phyloP scores from a whole-genome alignment of 2,113 vertebrate genomes.

The Siniperca knerii region DNA sequence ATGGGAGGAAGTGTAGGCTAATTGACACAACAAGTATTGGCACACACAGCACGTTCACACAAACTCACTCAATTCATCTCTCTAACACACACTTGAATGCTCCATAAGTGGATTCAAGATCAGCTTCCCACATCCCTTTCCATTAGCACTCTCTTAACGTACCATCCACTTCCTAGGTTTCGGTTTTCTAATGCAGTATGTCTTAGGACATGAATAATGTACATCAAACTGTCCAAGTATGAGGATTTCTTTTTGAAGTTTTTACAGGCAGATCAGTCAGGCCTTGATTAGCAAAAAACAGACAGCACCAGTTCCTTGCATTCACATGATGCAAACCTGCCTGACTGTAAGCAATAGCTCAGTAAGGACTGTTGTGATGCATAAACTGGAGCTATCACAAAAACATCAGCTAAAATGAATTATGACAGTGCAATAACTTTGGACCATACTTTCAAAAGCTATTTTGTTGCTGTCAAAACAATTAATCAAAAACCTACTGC shows the following conservation, averaged over 20 bases:
- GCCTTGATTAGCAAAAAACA: constrained; percentile 11
- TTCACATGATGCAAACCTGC: constrained; percentile 3
- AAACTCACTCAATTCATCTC: constrained; percentile 19
- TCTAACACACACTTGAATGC: constrained; percentile 29
- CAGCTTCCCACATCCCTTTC: constrained; percentile 4
- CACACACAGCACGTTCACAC: constrained; percentile 38
- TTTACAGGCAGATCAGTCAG: not conserved
- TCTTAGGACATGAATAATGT: constrained; percentile 3
- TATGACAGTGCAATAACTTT: not conserved
- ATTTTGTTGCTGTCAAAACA: constrained; percentile 8
- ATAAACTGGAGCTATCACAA: not conserved
- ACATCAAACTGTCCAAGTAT: not conserved
- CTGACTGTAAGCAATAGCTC: not conserved
- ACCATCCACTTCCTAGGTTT: not conserved
- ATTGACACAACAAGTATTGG: constrained; percentile 32
- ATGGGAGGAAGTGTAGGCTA: constrained; percentile 37
- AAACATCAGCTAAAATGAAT: not conserved
- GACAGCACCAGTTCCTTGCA: not conserved
- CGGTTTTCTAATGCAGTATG: not conserved
- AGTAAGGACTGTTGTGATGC: not conserved
- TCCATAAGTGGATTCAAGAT: constrained; percentile 13
- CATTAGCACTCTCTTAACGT: not conserved
- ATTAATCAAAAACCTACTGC: not conserved
- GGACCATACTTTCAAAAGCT: not conserved
- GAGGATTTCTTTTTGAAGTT: not conserved